Conservation (phyloP, 2,797 vertebrate genomes). For the Streptopelia turtur region DNA sequence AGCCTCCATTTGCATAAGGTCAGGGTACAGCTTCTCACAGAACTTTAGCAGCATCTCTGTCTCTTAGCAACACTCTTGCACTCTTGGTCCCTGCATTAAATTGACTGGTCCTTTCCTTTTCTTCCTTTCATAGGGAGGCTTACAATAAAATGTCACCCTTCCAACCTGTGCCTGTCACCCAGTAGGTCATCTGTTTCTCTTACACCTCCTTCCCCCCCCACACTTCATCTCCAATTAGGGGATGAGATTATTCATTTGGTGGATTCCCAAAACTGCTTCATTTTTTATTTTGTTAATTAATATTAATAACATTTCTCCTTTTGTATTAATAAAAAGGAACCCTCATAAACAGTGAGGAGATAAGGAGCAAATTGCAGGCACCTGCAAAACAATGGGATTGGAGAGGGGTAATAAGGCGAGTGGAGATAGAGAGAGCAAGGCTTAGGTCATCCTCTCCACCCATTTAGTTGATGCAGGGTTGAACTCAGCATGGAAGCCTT, state of each 20-base stretch:
- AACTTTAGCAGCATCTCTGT: slow-evolving; percentile 97
- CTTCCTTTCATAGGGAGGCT: slow-evolving; percentile 92
- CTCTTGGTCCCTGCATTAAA: slow-evolving; percentile 90
- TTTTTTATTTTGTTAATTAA: slow-evolving; percentile 83
- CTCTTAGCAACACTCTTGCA: slow-evolving; percentile 98
- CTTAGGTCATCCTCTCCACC: slow-evolving; percentile 81
- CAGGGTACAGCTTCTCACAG: slow-evolving; percentile 92
- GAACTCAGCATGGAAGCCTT: slow-evolving; percentile 79
- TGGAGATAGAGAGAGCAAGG: slow-evolving; percentile 76
- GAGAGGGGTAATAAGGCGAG: slow-evolving; percentile 80
- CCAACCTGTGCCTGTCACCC: slow-evolving; percentile 91
- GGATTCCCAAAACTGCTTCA: slow-evolving; percentile 77
- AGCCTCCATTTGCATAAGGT: slow-evolving; percentile 98
- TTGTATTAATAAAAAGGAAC: slow-evolving; percentile 78
- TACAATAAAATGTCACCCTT: slow-evolving; percentile 96
- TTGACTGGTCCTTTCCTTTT: slow-evolving; percentile 95
- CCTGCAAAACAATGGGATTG: slow-evolving; percentile 85
- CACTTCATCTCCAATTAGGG: slow-evolving; percentile 85
- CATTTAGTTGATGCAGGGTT: slow-evolving; percentile 79
- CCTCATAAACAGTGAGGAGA: slow-evolving; percentile 76
- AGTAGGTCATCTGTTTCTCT: slow-evolving; percentile 86
- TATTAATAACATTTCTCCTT: slow-evolving; percentile 83
- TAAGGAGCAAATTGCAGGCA: slow-evolving; percentile 88
- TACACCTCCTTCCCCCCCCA: slow-evolving; percentile 65
- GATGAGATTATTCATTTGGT: slow-evolving; percentile 83